These are phyloP conservation scores for Boloria selene DNA, from an alignment of 2,888 invertebrate genomes.

Conservation along the genomic window DNA sequence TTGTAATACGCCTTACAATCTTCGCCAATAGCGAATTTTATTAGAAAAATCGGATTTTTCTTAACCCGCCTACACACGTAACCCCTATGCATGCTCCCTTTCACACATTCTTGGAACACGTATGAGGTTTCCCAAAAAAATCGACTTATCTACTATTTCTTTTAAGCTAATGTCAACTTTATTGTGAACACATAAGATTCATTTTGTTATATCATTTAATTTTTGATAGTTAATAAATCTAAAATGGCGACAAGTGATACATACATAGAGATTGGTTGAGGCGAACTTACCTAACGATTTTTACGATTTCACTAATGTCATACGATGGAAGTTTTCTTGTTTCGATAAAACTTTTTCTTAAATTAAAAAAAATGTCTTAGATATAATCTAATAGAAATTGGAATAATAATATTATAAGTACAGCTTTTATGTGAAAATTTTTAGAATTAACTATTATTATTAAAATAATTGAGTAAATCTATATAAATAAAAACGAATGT, in stretches of 20 bases:
- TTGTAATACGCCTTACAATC: constrained; percentile 34
- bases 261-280: constrained; percentile 44
- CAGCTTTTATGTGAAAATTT: too few relatives aligned
- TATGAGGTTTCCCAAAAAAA: constrained; percentile 26
- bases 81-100: constrained; percentile 47
- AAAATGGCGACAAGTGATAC: constrained; percentile 34
- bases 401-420: too few relatives aligned
- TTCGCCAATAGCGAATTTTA: constrained; percentile 59
- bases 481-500: too few relatives aligned
- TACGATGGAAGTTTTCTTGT: constrained; percentile 9
- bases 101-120: constrained; percentile 47
- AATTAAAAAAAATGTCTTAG: too few relatives aligned
- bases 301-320: constrained; percentile 34
- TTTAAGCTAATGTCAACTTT: constrained; percentile 25
- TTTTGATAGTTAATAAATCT: constrained; percentile 9
- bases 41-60: constrained; percentile 60
- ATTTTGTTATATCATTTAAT: constrained; percentile 12
- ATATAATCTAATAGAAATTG: too few relatives aligned
- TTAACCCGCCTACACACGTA: constrained; percentile 52
- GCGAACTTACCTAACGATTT: constrained; percentile 42
- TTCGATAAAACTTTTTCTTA: too few relatives aligned
- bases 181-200: neutral
- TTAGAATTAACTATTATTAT: too few relatives aligned
- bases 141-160: constrained; percentile 16
- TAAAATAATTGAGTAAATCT: too few relatives aligned